These are phyloP conservation scores for Lampris megalopsis DNA, from an alignment of 2,113 vertebrate species.

Conservation along the genomic window DNA sequence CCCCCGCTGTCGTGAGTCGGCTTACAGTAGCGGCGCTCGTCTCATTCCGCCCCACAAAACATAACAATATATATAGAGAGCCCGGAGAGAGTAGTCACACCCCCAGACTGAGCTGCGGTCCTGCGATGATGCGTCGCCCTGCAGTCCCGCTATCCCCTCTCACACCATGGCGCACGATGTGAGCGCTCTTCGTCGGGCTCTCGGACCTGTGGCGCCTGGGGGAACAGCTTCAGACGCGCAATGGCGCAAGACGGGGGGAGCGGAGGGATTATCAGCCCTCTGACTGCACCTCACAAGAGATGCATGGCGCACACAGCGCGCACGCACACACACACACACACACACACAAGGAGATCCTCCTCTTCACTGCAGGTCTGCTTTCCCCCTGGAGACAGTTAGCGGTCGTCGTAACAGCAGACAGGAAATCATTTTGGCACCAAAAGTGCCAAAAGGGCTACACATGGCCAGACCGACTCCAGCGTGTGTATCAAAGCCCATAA, in stretches of 20 bases:
- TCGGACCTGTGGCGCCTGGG: no score
- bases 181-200: no score
- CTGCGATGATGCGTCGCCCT: slow-evolving; percentile 51
- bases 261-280: no score
- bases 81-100: slow-evolving; percentile 85
- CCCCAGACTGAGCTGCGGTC: slow-evolving; percentile 81
- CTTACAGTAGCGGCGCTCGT: slow-evolving; percentile 54
- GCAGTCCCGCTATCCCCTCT: slow-evolving; percentile 33
- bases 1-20: neutral
- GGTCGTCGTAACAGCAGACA: neutral
- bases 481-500: slow-evolving; percentile 1
- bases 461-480: neutral
- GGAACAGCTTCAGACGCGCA: no score
- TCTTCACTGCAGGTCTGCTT: no score
- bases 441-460: no score
- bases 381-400: neutral
- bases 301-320: no score
- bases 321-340: no score
- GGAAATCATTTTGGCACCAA: neutral
- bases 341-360: no score
- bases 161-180: no score
- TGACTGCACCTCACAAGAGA: no score
- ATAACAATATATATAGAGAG: slow-evolving; percentile 85
- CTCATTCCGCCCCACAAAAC: slow-evolving; percentile 70
- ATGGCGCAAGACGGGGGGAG: no score